phyloP scores from a whole-genome alignment of 2,888 invertebrate genomes.

The Diarsia mendica region DNA sequence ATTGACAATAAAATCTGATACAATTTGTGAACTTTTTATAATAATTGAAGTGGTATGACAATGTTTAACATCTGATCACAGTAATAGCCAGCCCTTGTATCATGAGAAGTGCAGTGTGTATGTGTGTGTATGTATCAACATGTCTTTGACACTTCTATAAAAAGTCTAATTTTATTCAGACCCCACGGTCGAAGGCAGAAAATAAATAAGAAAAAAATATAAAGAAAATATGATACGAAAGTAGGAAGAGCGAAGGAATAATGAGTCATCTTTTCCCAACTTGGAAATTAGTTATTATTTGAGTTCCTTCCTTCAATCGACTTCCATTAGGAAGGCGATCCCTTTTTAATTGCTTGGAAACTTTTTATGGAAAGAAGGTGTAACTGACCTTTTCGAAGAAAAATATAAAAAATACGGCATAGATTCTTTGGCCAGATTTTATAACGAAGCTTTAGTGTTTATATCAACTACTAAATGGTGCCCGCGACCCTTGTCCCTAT shows the following conservation, averaged over 20 bases:
- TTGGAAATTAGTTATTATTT: constrained; percentile 51
- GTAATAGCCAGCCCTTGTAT: too few species aligned
- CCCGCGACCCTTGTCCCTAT: too few species aligned
- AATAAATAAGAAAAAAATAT: not conserved
- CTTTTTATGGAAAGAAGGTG: constrained; percentile 23
- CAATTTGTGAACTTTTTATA: too few species aligned
- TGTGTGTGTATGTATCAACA: too few species aligned
- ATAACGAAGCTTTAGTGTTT: not conserved
- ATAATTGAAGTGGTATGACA: too few species aligned
- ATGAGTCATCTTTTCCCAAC: constrained; percentile 26
- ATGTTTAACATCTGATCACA: too few species aligned
- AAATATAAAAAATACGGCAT: constrained; percentile 9
- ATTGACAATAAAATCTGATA: too few species aligned
- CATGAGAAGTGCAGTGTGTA: too few species aligned
- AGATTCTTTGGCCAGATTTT: not conserved
- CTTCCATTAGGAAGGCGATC: constrained; percentile 52
- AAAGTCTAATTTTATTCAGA: not conserved
- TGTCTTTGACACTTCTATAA: not conserved
- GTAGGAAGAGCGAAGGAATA: not conserved
- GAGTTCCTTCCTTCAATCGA: constrained; percentile 41
- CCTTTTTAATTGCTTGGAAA: constrained; percentile 53
- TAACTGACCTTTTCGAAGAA: constrained; percentile 8
- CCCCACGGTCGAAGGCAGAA: not conserved
- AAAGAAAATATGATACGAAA: constrained; percentile 6
- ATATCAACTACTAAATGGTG: too few species aligned